Evolutionary conservation across 2,113 vertebrate genomes (phyloP).

Genomic region (Triplophysa rosa): DNA sequence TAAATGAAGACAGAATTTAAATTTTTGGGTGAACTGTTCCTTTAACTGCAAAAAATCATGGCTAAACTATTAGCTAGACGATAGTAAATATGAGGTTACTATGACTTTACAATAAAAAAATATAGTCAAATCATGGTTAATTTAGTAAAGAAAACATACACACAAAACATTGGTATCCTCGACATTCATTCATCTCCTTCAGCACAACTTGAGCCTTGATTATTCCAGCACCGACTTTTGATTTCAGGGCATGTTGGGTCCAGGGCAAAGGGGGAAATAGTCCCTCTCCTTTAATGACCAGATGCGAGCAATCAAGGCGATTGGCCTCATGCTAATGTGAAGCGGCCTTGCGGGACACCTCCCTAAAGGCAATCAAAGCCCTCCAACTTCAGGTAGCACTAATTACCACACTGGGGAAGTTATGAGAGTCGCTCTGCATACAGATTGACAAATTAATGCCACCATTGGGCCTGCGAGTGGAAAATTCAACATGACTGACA

Average conservation of each 20-base stretch:
- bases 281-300: slow-evolving; percentile 68
- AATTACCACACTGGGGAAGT: slow-evolving; percentile 72
- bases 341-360: slow-evolving; percentile 69
- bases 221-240: slow-evolving; percentile 35
- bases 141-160: no score
- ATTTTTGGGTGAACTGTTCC: no score
- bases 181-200: slow-evolving; percentile 32
- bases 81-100: no score
- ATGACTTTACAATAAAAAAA: no score
- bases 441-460: slow-evolving; percentile 55
- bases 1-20: no score
- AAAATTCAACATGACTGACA: slow-evolving; percentile 54
- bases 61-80: no score
- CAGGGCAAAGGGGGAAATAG: slow-evolving; percentile 36
- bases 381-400: slow-evolving; percentile 69
- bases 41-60: no score
- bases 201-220: slow-evolving; percentile 28
- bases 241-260: slow-evolving; percentile 34
- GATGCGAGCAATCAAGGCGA: slow-evolving; percentile 76
- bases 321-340: slow-evolving; percentile 70
- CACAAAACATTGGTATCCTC: not conserved
- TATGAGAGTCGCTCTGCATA: slow-evolving; percentile 58
- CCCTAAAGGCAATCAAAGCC: slow-evolving; percentile 69
- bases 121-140: no score
- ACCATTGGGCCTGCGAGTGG: slow-evolving; percentile 35